phyloP scores from a whole-genome alignment of 2,888 invertebrate genomes.

The Vesta saturnalis region DNA sequence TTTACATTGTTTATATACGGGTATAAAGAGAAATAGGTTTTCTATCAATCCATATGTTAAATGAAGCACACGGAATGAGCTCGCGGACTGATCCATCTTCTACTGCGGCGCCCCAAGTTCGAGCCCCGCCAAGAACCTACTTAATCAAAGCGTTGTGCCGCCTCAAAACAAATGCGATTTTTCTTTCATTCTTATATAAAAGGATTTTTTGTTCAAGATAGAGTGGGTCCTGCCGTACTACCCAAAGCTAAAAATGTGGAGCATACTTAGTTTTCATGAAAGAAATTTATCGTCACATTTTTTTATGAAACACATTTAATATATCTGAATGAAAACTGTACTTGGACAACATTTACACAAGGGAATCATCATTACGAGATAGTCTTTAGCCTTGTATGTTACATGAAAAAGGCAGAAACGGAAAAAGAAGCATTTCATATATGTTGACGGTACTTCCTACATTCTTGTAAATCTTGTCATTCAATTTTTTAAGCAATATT shows the following conservation, averaged over 20 bases:
- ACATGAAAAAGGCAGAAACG: constrained; percentile 53
- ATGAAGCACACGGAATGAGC: constrained; percentile 56
- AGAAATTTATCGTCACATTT: constrained; percentile 47
- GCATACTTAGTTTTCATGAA: constrained; percentile 48
- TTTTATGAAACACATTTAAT: constrained; percentile 45
- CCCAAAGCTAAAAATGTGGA: constrained; percentile 48
- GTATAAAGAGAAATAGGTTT: constrained; percentile 43
- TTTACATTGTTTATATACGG: constrained; percentile 25
- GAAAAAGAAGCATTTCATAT: constrained; percentile 57
- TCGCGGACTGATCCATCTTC: constrained; percentile 54
- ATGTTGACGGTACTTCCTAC: constrained; percentile 53
- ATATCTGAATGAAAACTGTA: constrained; percentile 45
- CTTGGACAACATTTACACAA: constrained; percentile 41
- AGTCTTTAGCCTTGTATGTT: constrained; percentile 48
- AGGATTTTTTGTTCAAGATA: constrained; percentile 52
- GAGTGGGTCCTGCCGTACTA: constrained; percentile 45
- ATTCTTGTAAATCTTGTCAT: constrained; percentile 56
- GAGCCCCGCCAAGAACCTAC: constrained; percentile 56
- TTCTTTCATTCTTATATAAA: constrained; percentile 55
- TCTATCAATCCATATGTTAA: constrained; percentile 55
- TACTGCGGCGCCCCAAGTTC: constrained; percentile 53
- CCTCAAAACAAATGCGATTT: constrained; percentile 61
- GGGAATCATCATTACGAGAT: constrained; percentile 51
- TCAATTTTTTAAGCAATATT: constrained; percentile 54
- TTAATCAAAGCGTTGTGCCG: constrained; percentile 58